These are phyloP conservation scores for Drosophila lacicola DNA, from an alignment of 2,888 invertebrate species.

Conservation along the genomic window DNA sequence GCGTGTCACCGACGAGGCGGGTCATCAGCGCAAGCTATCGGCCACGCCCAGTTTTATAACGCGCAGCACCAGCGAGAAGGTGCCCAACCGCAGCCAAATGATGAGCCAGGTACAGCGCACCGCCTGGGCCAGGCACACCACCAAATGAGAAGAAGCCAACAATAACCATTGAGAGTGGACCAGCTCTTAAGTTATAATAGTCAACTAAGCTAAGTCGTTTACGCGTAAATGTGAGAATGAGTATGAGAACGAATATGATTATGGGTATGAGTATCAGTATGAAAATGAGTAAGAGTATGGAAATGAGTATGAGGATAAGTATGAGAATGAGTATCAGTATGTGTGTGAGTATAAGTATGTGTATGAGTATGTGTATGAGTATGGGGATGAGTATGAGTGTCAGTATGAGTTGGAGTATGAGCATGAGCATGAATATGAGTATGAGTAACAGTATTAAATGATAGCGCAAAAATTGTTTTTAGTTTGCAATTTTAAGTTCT, in stretches of 20 bases:
- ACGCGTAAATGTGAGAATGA: conserved; percentile 14
- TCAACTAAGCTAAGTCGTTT: conserved; percentile 19
- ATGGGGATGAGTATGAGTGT: background rate
- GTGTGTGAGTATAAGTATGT: conserved; percentile 16
- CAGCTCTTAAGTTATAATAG: conserved; percentile 42
- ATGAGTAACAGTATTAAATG: conserved; percentile 66
- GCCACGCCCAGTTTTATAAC: conserved; percentile 89
- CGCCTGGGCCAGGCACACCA: conserved; percentile 94
- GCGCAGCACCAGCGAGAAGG: conserved; percentile 93
- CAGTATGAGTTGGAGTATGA: conserved; percentile 21
- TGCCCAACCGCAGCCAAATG: conserved; percentile 93
- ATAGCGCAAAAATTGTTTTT: conserved; percentile 48
- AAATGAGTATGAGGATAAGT: conserved; percentile 6
- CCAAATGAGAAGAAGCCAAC: conserved; percentile 87
- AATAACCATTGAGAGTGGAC: conserved; percentile 23
- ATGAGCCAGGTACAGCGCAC: conserved; percentile 93
- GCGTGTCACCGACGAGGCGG: conserved; percentile 86
- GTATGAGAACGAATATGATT: conserved; percentile 8
- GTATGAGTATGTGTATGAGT: conserved; percentile 10
- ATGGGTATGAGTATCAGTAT: background rate
- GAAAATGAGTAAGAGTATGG: conserved; percentile 10
- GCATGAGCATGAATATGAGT: conserved; percentile 24
- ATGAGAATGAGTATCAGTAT: conserved; percentile 62
- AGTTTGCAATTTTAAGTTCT: conserved; percentile 48
- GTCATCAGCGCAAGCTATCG: conserved; percentile 85